phyloP scores from a whole-genome alignment of 2,113 vertebrate genomes.

The Lagopus leucura region DNA sequence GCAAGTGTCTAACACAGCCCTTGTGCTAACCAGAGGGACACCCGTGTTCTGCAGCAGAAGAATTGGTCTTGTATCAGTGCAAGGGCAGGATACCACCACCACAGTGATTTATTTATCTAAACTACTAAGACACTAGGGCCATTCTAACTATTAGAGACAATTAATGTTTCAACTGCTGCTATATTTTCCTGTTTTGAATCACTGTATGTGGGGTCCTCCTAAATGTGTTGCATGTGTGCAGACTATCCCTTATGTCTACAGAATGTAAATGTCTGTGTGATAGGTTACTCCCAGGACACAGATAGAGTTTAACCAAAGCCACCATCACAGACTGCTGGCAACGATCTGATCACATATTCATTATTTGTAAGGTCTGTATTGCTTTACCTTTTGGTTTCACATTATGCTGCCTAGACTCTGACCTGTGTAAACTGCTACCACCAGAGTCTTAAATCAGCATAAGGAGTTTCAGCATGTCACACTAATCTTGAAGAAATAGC shows the following conservation, averaged over 20 bases:
- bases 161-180: neutral
- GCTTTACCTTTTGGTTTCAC: neutral
- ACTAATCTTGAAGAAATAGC: neutral
- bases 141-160: neutral
- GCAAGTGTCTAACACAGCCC: neutral
- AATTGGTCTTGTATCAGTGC: neutral
- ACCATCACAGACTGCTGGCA: neutral
- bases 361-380: neutral
- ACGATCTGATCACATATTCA: neutral
- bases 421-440: neutral
- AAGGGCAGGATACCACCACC: neutral
- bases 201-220: neutral
- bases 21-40: neutral
- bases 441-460: conserved; percentile 3
- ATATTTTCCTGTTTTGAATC: neutral
- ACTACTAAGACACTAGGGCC: neutral
- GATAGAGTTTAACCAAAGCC: conserved; percentile 10
- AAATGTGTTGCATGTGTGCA: neutral
- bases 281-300: neutral
- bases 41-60: neutral
- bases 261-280: neutral
- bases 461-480: conserved; percentile 18
- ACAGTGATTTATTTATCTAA: neutral
- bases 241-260: neutral
- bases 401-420: neutral